Conservation (phyloP, 2,888 invertebrate genomes). For the Cotesia congregata region DNA sequence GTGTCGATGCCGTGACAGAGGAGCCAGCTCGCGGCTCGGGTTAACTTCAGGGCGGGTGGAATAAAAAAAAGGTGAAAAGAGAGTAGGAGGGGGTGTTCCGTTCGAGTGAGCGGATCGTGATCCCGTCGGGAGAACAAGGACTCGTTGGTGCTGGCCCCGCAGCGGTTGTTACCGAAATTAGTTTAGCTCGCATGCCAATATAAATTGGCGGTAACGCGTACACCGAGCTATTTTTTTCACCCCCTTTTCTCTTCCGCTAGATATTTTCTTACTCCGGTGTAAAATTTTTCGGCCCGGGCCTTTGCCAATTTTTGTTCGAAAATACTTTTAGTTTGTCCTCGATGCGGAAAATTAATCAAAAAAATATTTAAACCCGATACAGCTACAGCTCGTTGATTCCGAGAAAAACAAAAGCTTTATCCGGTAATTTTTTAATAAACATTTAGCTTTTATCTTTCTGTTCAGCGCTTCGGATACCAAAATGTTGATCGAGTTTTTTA, state of each 20-base stretch:
- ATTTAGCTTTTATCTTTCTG: conserved; percentile 22
- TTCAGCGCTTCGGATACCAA: neutral
- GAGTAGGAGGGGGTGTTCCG: conserved; percentile 47
- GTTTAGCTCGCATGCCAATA: conserved; percentile 67
- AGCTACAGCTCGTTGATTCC: neutral
- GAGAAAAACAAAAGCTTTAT: neutral
- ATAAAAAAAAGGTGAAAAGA: conserved; percentile 43
- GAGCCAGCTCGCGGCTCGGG: conserved; percentile 33
- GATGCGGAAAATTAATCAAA: neutral
- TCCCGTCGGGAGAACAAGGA: conserved; percentile 45
- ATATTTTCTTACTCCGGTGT: too few species aligned
- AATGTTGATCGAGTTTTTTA: too few species aligned
- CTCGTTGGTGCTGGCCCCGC: conserved; percentile 62
- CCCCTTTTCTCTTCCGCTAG: neutral
- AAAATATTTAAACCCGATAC: neutral
- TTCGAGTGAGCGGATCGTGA: conserved; percentile 43
- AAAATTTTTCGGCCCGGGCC: too few species aligned
- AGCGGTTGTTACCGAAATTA: conserved; percentile 69
- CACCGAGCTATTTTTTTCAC: conserved; percentile 40
- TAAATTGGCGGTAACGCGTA: conserved; percentile 65
- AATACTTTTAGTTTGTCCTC: neutral
- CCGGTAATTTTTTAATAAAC: conserved; percentile 9
- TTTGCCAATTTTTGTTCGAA: neutral
- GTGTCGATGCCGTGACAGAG: conserved; percentile 38
- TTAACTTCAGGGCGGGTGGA: neutral